A percentile compares a stretch with the other conserved stretches of the same genome.
These are phyloP conservation scores for Callyntrura guangdongensis DNA, from an alignment of 2,888 invertebrate species.

Conservation along the genomic window DNA sequence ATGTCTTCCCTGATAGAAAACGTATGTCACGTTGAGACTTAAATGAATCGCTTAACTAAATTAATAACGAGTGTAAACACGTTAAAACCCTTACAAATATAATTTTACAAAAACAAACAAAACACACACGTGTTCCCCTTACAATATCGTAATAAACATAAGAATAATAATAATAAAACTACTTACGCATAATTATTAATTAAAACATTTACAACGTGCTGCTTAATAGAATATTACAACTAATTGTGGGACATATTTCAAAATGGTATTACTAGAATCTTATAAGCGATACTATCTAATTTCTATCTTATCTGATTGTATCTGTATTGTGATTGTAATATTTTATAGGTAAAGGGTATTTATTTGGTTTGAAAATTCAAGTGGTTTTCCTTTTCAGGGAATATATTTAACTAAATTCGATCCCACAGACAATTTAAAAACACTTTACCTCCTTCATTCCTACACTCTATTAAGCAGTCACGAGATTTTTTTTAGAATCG, in stretches of 20 bases:
- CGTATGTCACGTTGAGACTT: constrained; percentile 1
- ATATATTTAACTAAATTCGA: neutral
- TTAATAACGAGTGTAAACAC: neutral
- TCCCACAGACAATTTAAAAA: constrained; percentile 7
- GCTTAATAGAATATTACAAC: too few relatives aligned
- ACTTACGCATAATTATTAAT: too few relatives aligned
- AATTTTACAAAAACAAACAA: neutral
- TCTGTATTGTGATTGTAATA: neutral
- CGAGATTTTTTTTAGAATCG: constrained; percentile 24
- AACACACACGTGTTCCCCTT: constrained; percentile 23
- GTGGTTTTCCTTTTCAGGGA: constrained; percentile 3
- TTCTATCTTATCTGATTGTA: neutral
- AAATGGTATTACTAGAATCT: too few relatives aligned
- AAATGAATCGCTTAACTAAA: constrained; percentile 7
- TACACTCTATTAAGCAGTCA: constrained; percentile 17
- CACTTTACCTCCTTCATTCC: neutral
- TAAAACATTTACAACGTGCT: too few relatives aligned
- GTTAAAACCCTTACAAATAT: constrained; percentile 17
- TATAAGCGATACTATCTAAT: too few relatives aligned
- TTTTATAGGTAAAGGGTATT: constrained; percentile 49
- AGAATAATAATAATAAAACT: too few relatives aligned
- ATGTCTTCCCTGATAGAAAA: too few relatives aligned
- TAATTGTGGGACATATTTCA: too few relatives aligned
- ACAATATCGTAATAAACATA: neutral
- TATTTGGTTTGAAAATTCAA: constrained; percentile 65